Evolutionary conservation across 2,113 vertebrate genomes (phyloP).

Genomic region (Ailuropoda melanoleuca): DNA sequence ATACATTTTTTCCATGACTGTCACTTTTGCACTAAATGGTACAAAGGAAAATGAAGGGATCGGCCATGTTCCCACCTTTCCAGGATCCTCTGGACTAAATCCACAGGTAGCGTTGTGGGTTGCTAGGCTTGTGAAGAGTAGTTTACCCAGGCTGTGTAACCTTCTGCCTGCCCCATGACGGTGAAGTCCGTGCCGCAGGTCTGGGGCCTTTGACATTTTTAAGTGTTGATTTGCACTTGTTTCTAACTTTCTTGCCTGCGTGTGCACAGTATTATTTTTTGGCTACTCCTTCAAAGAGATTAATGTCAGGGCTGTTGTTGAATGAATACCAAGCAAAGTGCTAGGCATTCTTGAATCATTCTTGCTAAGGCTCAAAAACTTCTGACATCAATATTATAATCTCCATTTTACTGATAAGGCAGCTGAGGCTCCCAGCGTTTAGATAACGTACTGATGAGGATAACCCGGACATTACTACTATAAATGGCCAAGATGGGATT

Average conservation of each 20-base stretch:
- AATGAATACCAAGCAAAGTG: neutral
- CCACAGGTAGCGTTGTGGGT: neutral
- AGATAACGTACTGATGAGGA: slow-evolving; percentile 33
- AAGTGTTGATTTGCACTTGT: neutral
- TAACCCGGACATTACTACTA: neutral
- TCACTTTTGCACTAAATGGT: neutral
- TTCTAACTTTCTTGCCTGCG: slow-evolving; percentile 24
- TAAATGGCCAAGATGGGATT: neutral
- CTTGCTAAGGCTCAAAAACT: slow-evolving; percentile 30
- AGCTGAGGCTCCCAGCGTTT: neutral
- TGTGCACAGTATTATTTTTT: neutral
- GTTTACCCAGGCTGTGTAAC: neutral
- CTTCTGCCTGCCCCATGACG: neutral
- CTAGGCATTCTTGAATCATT: slow-evolving; percentile 2
- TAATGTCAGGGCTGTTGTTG: neutral
- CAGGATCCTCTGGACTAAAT: neutral
- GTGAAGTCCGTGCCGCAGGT: neutral
- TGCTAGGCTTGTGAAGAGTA: neutral
- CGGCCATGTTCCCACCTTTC: neutral
- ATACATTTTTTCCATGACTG: neutral
- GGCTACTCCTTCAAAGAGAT: slow-evolving; percentile 32
- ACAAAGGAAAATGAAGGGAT: slow-evolving; percentile 3
- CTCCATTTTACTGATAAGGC: neutral
- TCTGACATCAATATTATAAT: slow-evolving; percentile 7
- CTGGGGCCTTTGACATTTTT: neutral